Evolutionary conservation across 2,797 vertebrate species (phyloP).

Genomic region (Moxostoma hubbsi): DNA sequence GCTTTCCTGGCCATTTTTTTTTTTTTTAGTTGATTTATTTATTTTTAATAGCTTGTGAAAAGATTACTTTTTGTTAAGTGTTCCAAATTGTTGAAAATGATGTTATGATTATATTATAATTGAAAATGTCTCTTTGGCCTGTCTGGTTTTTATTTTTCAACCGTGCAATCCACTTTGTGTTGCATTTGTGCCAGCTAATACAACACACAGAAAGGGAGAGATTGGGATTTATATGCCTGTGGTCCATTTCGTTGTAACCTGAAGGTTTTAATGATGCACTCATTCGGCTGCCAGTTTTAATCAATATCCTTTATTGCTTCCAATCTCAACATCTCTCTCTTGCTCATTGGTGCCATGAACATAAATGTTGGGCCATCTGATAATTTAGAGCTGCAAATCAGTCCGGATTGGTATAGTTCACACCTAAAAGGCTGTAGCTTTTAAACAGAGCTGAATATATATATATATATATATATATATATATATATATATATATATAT

Average conservation of each 20-base stretch:
- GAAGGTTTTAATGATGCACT: constrained; percentile 21
- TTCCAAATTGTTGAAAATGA: background rate
- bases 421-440: constrained; percentile 19
- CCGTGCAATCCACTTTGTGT: background rate
- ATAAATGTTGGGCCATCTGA: background rate
- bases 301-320: constrained; percentile 19
- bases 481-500: too few relatives aligned
- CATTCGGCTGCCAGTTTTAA: background rate
- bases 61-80: background rate
- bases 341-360: background rate
- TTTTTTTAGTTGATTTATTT: too few relatives aligned
- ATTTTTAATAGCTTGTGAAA: background rate
- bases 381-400: background rate
- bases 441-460: background rate
- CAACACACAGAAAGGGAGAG: background rate
- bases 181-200: background rate
- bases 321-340: background rate
- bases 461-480: too few relatives aligned
- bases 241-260: constrained; percentile 3
- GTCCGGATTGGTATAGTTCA: background rate
- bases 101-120: background rate
- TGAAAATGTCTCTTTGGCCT: background rate
- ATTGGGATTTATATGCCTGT: constrained; percentile 3
- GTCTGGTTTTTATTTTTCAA: background rate
- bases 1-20: too few relatives aligned